phyloP scores from a whole-genome alignment of 92 coral and sea anemone species.

The Parazoanthus swiftii region DNA sequence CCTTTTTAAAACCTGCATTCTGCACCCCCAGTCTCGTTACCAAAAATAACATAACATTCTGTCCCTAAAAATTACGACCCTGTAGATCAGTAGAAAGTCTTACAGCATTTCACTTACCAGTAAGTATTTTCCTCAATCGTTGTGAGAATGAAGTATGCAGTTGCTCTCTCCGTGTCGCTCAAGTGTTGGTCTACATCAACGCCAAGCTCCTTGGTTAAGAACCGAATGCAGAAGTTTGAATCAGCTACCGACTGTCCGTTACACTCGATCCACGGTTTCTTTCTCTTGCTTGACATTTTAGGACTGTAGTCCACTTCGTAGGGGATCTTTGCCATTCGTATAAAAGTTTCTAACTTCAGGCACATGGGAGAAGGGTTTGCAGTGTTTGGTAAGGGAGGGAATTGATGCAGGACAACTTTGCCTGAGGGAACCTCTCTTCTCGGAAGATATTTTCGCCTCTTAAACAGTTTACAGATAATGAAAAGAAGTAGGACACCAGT shows the following conservation, averaged over 20 bases:
- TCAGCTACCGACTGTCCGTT: conserved; percentile 67
- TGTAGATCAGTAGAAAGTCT: background rate
- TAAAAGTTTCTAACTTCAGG: conserved; percentile 63
- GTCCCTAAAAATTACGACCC: too few relatives aligned
- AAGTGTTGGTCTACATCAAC: conserved; percentile 63
- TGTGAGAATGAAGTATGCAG: conserved; percentile 55
- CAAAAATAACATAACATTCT: too few relatives aligned
- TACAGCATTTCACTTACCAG: conserved; percentile 51
- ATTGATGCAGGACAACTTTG: conserved; percentile 44
- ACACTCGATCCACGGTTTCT: conserved; percentile 75
- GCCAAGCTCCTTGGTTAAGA: conserved; percentile 66
- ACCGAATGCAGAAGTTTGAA: conserved; percentile 71
- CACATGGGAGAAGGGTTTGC: conserved; percentile 49
- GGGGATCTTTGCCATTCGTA: conserved; percentile 66
- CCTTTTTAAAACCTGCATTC: too few relatives aligned
- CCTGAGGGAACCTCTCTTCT: background rate
- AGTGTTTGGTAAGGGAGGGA: background rate
- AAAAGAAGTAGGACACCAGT: background rate
- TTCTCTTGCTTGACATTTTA: conserved; percentile 64
- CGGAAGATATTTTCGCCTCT: background rate
- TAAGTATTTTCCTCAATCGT: conserved; percentile 80
- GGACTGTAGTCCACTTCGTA: conserved; percentile 42
- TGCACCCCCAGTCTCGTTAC: too few relatives aligned
- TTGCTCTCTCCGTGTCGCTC: conserved; percentile 53
- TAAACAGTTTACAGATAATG: background rate